A percentile compares a stretch with the other conserved stretches of the same genome.
phyloP scores from a whole-genome alignment of 2,113 vertebrate species.

The Bubalus kerabau region DNA sequence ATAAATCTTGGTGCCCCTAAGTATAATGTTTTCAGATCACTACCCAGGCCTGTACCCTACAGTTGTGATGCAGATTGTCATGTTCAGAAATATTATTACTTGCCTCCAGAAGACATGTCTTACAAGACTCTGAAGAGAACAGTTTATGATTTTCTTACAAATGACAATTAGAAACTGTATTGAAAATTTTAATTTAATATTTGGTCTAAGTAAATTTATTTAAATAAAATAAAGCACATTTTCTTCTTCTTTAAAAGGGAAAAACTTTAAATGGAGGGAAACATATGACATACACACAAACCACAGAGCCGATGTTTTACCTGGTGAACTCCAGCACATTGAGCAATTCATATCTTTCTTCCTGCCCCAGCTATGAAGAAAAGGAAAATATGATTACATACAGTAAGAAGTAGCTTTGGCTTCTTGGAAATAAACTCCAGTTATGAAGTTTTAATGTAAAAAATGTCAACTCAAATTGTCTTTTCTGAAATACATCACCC shows the following conservation, averaged over 20 bases:
- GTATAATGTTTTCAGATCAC: background rate
- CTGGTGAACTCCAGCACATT: constrained; percentile 98
- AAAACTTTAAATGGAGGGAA: background rate
- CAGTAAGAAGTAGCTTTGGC: background rate
- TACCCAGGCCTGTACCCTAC: background rate
- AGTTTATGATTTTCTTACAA: background rate
- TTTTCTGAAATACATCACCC: background rate
- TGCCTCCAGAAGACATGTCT: background rate
- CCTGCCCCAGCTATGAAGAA: constrained; percentile 84
- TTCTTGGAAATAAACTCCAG: constrained; percentile 26
- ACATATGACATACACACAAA: background rate
- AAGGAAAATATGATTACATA: background rate
- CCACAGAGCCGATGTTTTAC: constrained; percentile 76
- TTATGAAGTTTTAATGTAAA: background rate
- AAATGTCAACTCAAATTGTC: background rate
- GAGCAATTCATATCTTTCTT: constrained; percentile 94
- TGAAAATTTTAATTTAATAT: background rate
- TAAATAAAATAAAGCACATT: constrained; percentile 2
- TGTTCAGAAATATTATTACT: background rate
- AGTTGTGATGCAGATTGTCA: background rate
- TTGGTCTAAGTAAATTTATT: background rate
- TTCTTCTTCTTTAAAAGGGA: background rate
- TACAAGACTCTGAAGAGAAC: background rate
- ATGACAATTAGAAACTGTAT: background rate
- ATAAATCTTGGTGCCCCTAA: background rate